These are phyloP conservation scores for Parapristionchus giblindavisi DNA, from an alignment of 2,888 invertebrate species.

Conservation along the genomic window DNA sequence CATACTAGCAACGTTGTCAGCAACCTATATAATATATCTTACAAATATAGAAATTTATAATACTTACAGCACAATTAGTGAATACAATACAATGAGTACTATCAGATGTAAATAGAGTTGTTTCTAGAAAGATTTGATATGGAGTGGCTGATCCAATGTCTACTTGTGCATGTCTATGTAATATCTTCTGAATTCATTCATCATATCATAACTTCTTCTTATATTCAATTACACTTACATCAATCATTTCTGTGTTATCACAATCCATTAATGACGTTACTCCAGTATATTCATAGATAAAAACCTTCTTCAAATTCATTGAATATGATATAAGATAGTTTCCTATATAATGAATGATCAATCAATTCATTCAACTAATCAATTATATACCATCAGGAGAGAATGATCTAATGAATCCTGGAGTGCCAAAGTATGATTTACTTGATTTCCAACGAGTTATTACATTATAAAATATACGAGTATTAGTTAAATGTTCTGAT, in stretches of 20 bases:
- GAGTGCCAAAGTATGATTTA: background rate
- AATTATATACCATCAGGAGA: conserved; percentile 14
- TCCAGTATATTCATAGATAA: conserved; percentile 25
- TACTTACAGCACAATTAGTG: conserved; percentile 19
- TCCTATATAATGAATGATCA: background rate
- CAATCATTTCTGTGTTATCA: background rate
- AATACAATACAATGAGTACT: conserved; percentile 3
- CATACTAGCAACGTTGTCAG: background rate
- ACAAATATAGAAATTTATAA: background rate
- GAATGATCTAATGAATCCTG: conserved; percentile 14
- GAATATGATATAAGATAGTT: conserved; percentile 13
- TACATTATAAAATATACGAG: conserved; percentile 1
- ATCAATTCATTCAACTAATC: background rate
- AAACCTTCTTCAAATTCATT: conserved; percentile 5
- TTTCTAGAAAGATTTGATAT: conserved; percentile 22
- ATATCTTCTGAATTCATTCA: background rate
- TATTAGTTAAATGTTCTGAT: conserved; percentile 1
- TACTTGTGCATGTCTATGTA: background rate
- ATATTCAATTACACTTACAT: background rate
- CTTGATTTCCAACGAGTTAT: background rate
- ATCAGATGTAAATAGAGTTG: conserved; percentile 33
- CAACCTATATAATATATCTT: background rate
- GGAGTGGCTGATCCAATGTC: background rate
- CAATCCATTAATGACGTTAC: background rate
- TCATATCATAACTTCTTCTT: background rate